These are phyloP conservation scores for Momotus momota DNA, from an alignment of 2,797 vertebrate genomes.

Conservation along the genomic window DNA sequence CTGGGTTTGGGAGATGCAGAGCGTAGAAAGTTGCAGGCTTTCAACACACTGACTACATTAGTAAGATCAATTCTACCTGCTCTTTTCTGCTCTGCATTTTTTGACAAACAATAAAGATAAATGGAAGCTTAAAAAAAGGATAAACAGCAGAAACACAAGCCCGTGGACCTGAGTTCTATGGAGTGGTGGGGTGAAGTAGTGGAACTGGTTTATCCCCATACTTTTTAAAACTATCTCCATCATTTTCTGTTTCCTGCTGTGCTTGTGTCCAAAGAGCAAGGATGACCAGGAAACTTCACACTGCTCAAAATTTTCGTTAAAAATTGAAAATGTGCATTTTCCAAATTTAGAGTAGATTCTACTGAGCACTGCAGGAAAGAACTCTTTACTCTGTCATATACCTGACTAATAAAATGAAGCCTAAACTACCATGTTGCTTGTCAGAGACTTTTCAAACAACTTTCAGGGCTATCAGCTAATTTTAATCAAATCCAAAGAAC, in stretches of 20 bases:
- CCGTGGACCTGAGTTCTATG: background rate
- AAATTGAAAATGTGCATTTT: background rate
- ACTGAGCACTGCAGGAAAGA: background rate
- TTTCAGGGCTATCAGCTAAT: background rate
- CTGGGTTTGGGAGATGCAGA: background rate
- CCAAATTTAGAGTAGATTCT: background rate
- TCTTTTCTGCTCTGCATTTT: background rate
- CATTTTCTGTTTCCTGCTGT: background rate
- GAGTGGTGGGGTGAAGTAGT: background rate
- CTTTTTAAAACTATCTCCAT: background rate
- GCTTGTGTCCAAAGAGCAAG: background rate
- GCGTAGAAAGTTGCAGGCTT: background rate
- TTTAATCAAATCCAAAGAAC: background rate
- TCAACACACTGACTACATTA: background rate
- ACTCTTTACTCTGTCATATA: background rate
- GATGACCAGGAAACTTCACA: background rate
- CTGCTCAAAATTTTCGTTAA: background rate
- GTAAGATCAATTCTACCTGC: background rate
- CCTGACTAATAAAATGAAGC: background rate
- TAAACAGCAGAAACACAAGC: background rate
- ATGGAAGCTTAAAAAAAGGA: background rate
- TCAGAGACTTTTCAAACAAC: background rate
- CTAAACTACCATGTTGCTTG: background rate
- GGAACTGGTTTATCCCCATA: background rate
- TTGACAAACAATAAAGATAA: background rate